Base-by-base conservation (phyloP, 30 jellyfish, hydroid and myxozoan genomes). In the Turritopsis dohrnii region DNA sequence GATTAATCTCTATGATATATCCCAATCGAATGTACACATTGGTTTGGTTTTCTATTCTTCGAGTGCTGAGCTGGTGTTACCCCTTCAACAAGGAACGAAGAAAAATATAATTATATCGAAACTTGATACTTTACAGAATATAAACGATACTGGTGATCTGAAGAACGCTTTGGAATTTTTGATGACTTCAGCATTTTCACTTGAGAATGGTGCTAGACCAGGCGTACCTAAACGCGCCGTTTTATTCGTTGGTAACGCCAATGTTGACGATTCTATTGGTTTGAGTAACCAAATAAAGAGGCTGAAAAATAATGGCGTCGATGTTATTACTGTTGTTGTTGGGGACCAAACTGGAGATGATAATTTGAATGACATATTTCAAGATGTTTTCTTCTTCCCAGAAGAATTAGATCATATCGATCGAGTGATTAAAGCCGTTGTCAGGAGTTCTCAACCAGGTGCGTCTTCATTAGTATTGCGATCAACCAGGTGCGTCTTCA, bases 311-410 rank as follows among this genome's bases (percentile, higher is more conserved):
- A 65, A 66, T 66, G 95, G 89, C 65, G 87, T 90, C 65, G 81
- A 79, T 29, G 88, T 83, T 23, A 79, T 90, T 53, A 88, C 83
- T 4, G 74, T 90, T 76, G 93, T 87, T 1, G 69, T 90, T 65
- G 88, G 94, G 21, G 82, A 80, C 22, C 79, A 83, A 5, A 82
- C 79, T 3, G 95, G 72, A 60, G 29, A 18, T 1, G 86, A 71
- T 9, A 28, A 54, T n/a, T n/a, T 80, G 60, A 52, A 60, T 20
- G 88, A 75, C 16, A 53, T 85, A 21, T 79, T 31, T 28, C 29
- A 87, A 69, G 85, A 84, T 26, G 95, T 87, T 25, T 87, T 83
- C 92, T 92, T 92, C 66, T 92, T 92, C 88, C 96, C 97, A 66
- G 94, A 91, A 16, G 65, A 53, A 21, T 82, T 92, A 52, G 95